These are phyloP conservation scores for Mycteria americana DNA, from an alignment of 2,797 vertebrate genomes.

Conservation along the genomic window DNA sequence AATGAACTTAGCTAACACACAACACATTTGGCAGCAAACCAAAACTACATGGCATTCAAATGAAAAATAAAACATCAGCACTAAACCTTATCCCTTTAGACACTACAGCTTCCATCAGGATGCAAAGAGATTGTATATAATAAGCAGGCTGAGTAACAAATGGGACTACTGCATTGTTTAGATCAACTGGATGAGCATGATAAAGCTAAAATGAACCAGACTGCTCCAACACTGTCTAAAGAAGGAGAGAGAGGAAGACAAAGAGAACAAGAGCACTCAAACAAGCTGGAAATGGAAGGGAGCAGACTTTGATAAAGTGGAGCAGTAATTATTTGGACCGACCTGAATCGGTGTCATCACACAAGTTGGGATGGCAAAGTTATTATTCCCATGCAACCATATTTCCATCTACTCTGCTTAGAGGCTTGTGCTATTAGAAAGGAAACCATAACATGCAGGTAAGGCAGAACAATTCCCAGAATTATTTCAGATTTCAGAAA, in stretches of 20 bases:
- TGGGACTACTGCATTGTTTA: neutral
- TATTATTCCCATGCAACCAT: fast-evolving
- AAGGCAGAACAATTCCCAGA: neutral
- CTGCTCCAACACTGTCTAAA: neutral
- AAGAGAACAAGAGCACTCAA: neutral
- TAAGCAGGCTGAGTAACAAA: neutral
- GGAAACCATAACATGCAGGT: neutral
- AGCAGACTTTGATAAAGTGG: neutral
- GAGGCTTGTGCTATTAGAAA: neutral
- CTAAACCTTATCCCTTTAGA: neutral
- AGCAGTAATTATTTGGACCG: neutral
- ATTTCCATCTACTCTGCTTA: neutral
- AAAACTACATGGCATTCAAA: neutral
- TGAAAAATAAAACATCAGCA: slow-evolving; percentile 18
- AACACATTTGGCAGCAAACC: neutral
- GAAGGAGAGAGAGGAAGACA: neutral
- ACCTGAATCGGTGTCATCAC: neutral
- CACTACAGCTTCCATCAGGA: neutral
- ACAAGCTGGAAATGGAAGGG: neutral
- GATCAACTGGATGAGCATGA: neutral
- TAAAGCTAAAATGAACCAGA: slow-evolving; percentile 1
- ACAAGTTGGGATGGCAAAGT: neutral
- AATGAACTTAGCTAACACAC: neutral
- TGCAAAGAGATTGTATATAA: neutral
- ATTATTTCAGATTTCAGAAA: neutral